Conservation (phyloP, 2,888 invertebrate species). For the Euzetes globulus region DNA sequence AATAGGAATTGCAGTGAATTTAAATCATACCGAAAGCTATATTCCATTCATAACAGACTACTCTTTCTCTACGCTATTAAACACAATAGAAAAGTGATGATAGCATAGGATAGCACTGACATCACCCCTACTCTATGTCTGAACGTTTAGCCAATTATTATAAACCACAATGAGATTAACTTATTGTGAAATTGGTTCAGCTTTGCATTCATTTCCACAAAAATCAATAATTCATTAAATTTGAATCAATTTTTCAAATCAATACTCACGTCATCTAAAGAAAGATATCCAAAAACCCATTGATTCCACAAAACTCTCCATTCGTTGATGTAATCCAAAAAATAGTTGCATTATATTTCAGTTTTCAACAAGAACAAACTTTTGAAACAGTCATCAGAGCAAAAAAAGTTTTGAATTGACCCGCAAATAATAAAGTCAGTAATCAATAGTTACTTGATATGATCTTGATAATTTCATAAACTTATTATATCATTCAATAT, state of each 20-base stretch:
- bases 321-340: no score
- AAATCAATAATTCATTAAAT: conserved; percentile 27
- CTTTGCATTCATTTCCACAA: neutral
- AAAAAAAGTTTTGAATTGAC: no score
- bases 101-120: conserved; percentile 2
- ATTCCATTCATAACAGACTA: conserved; percentile 10
- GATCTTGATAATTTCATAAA: neutral
- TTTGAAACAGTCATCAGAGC: no score
- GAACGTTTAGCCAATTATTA: conserved; percentile 18
- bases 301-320: neutral
- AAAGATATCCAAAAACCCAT: neutral
- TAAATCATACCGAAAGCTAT: conserved; percentile 23
- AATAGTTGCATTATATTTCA: no score
- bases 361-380: no score
- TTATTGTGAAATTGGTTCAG: conserved; percentile 22
- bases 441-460: no score
- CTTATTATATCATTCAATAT: neutral
- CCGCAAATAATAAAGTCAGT: no score
- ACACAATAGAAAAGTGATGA: conserved; percentile 9
- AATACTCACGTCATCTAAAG: neutral
- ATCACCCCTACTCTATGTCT: neutral
- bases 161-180: conserved; percentile 26
- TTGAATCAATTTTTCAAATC: neutral
- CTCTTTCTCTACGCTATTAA: conserved; percentile 13
- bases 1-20: conserved; percentile 22